phyloP scores from a whole-genome alignment of 2,797 vertebrate species.

The Rhinella marina region DNA sequence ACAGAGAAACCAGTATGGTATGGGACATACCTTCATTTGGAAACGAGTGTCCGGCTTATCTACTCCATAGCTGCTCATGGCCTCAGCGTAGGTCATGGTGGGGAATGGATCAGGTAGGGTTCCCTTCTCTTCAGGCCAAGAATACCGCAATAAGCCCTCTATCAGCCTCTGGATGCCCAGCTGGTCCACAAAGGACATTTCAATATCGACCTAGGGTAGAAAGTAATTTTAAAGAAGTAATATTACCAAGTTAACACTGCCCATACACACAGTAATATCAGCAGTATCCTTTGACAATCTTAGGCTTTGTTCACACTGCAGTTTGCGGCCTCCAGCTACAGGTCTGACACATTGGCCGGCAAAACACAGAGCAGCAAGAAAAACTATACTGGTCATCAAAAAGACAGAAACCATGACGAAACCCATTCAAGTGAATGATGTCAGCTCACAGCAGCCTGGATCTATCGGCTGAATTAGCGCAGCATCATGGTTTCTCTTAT shows the following conservation, averaged over 20 bases:
- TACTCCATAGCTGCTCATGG: slow-evolving; percentile 87
- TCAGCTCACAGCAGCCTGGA: neutral
- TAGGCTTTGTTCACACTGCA: neutral
- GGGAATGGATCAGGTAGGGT: slow-evolving; percentile 82
- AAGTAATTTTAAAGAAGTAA: too few relatives aligned
- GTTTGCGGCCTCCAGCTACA: too few relatives aligned
- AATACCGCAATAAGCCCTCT: slow-evolving; percentile 87
- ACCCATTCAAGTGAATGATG: neutral
- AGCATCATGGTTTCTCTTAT: too few relatives aligned
- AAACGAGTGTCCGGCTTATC: slow-evolving; percentile 97
- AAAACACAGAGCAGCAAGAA: too few relatives aligned
- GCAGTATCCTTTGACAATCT: neutral
- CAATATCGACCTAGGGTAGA: slow-evolving; percentile 88
- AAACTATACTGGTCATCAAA: too few relatives aligned
- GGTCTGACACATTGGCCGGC: too few relatives aligned
- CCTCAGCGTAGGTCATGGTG: slow-evolving; percentile 84
- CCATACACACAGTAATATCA: neutral
- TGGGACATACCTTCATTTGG: slow-evolving; percentile 86
- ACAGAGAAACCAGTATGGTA: too few relatives aligned
- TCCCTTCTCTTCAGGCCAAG: slow-evolving; percentile 86
- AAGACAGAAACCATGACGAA: too few relatives aligned
- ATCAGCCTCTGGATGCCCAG: slow-evolving; percentile 82
- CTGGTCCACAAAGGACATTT: slow-evolving; percentile 97
- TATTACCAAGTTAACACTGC: neutral
- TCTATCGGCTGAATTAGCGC: too few relatives aligned